Percentiles rank a stretch among this genome's conserved stretches.
Conservation (phyloP, 1,140 invertebrate genomes). For the Drosophila pseudoobscura region DNA sequence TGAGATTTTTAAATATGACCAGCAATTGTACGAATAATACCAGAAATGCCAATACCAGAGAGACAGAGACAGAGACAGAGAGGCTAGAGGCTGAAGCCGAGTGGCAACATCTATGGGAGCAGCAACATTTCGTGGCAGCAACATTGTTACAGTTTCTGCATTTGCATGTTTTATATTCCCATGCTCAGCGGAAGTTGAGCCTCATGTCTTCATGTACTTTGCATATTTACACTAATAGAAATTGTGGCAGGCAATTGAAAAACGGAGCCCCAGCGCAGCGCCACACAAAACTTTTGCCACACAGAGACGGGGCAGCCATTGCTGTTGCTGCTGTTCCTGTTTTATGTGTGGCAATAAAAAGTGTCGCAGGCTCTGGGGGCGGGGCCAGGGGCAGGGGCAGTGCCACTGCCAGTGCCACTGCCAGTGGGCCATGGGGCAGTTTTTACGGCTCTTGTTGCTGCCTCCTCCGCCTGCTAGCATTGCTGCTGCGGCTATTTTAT, state of each 20-base stretch:
- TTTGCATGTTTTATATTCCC: slow-evolving; percentile 56
- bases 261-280: slow-evolving; percentile 37
- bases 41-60: slow-evolving; percentile 57
- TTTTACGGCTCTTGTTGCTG: slow-evolving; percentile 56
- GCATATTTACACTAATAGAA: slow-evolving; percentile 82
- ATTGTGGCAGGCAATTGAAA: slow-evolving; percentile 79
- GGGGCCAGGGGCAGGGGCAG: background rate
- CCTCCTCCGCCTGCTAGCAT: slow-evolving; percentile 14
- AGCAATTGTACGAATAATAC: slow-evolving; percentile 60
- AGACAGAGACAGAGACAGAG: slow-evolving; percentile 3
- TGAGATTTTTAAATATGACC: slow-evolving; percentile 71
- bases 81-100: slow-evolving; percentile 12
- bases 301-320: slow-evolving; percentile 22
- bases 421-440: slow-evolving; percentile 54
- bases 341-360: slow-evolving; percentile 77
- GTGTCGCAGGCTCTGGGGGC: slow-evolving; percentile 55
- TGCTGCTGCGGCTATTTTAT: slow-evolving; percentile 54
- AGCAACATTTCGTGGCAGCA: slow-evolving; percentile 32
- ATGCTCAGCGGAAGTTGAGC: slow-evolving; percentile 76
- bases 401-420: no score
- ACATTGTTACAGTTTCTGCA: slow-evolving; percentile 72
- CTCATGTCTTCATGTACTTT: slow-evolving; percentile 82
- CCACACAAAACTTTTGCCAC: slow-evolving; percentile 57
- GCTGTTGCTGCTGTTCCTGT: slow-evolving; percentile 52
- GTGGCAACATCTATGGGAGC: slow-evolving; percentile 25